Conservation (phyloP, 2,888 invertebrate species). For the Chaitophorus viminalis region DNA sequence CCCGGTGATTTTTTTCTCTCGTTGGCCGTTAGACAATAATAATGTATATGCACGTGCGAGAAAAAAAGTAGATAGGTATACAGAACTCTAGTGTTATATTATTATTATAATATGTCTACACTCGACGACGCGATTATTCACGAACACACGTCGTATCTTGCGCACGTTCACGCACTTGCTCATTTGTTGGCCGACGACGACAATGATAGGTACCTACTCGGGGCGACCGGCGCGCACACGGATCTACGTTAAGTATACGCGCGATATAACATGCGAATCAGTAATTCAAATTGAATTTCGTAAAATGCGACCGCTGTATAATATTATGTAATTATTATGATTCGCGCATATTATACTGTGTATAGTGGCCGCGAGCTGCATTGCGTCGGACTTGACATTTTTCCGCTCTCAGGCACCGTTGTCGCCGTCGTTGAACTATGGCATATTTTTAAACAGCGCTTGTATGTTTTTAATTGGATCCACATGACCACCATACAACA, state of each 20-base stretch:
- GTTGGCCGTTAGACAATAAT: not conserved
- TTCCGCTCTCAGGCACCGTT: no score
- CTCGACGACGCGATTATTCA: conserved; percentile 55
- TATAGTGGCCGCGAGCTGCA: no score
- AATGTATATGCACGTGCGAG: not conserved
- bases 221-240: not conserved
- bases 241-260: not conserved
- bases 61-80: not conserved
- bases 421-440: no score
- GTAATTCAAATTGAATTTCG: conserved; percentile 33
- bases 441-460: no score
- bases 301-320: not conserved
- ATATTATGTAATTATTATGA: no score
- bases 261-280: not conserved
- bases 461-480: no score
- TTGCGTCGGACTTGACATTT: no score
- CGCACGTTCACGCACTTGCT: conserved; percentile 59
- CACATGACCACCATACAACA: no score
- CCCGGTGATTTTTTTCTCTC: not conserved
- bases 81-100: not conserved
- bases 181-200: conserved; percentile 46
- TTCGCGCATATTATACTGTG: no score
- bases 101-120: not conserved
- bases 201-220: conserved; percentile 47
- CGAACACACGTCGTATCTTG: conserved; percentile 42